Conservation (phyloP, 53 echinoderm and acorn worm genomes). For the Arbacia lixula region DNA sequence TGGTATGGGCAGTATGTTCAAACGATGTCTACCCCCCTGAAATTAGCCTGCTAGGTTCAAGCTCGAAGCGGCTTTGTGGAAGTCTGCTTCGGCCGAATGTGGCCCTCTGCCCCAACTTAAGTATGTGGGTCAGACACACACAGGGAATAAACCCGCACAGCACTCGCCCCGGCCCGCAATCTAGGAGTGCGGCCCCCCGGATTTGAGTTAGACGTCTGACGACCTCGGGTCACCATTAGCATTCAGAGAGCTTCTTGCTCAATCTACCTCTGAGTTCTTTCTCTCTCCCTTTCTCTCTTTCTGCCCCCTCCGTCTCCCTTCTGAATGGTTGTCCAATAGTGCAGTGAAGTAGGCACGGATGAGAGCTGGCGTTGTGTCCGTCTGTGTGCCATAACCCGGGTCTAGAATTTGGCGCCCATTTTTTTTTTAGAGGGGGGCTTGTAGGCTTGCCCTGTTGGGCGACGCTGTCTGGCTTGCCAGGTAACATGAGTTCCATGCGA, state of each 20-base stretch:
- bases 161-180: constrained; percentile 3
- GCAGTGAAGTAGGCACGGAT: not conserved
- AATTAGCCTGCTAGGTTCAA: too few relatives aligned
- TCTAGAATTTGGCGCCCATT: constrained; percentile 43
- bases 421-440: constrained; percentile 6
- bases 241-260: constrained; percentile 44
- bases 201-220: constrained; percentile 48
- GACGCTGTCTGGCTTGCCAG: constrained; percentile 6
- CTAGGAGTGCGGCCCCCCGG: constrained; percentile 57
- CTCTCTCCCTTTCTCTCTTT: constrained; percentile 35
- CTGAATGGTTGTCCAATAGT: constrained; percentile 10
- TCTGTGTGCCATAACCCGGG: not conserved
- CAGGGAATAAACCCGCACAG: too few relatives aligned
- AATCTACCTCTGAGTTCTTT: constrained; percentile 29
- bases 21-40: too few relatives aligned
- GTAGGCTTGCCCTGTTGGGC: constrained; percentile 14
- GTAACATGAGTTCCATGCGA: constrained; percentile 48
- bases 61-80: too few relatives aligned
- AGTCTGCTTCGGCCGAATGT: too few relatives aligned
- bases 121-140: too few relatives aligned
- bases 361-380: not conserved
- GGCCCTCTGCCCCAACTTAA: too few relatives aligned
- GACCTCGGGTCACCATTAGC: constrained; percentile 53
- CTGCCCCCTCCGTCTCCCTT: constrained; percentile 22
- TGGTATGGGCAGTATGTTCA: too few relatives aligned